phyloP scores from a whole-genome alignment of 1,140 invertebrate genomes.

The Drosophila truncata region DNA sequence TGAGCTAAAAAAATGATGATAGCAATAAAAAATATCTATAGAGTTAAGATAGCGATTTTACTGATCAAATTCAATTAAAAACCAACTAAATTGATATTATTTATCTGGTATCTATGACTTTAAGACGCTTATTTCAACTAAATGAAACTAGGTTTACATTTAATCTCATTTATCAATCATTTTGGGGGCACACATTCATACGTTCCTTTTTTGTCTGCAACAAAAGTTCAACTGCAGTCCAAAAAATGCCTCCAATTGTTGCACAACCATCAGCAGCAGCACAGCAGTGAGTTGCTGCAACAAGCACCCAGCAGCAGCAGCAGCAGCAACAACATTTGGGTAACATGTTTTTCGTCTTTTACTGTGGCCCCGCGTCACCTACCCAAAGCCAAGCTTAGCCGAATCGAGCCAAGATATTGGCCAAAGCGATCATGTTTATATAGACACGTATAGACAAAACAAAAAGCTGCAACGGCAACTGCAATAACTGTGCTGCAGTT shows the following conservation, averaged over 20 bases:
- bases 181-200: constrained; percentile 2
- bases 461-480: constrained; percentile 20
- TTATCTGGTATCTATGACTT: neutral
- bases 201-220: constrained; percentile 12
- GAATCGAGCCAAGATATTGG: constrained; percentile 65
- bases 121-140: neutral
- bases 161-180: constrained; percentile 43
- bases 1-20: neutral
- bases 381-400: constrained; percentile 26
- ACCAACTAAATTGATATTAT: neutral
- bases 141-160: constrained; percentile 4
- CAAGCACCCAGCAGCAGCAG: constrained; percentile 13
- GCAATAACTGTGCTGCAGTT: no score
- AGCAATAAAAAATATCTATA: neutral
- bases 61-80: neutral
- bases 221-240: constrained; percentile 39
- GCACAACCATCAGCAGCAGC: constrained; percentile 52
- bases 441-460: constrained; percentile 66
- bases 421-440: constrained; percentile 80
- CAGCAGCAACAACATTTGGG: constrained; percentile 55
- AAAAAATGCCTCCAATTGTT: constrained; percentile 65
- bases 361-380: constrained; percentile 29
- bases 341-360: constrained; percentile 66
- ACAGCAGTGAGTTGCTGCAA: constrained; percentile 19
- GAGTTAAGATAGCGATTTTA: neutral